These are phyloP conservation scores for Candoia aspera DNA, from an alignment of 2,113 vertebrate genomes.

Conservation along the genomic window DNA sequence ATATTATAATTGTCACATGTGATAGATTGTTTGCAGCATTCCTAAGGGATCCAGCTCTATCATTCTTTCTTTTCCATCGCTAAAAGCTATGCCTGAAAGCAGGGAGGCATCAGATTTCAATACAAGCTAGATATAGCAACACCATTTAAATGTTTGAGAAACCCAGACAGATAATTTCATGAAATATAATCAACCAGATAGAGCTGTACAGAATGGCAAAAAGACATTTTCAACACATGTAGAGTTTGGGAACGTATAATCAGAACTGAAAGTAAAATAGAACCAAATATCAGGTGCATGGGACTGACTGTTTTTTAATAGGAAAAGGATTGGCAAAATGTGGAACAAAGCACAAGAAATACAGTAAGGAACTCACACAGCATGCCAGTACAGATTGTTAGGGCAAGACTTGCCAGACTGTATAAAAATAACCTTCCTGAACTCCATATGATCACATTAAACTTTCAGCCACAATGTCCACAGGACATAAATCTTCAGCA, in stretches of 20 bases:
- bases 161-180: conserved; percentile 2
- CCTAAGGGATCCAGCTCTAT: not conserved
- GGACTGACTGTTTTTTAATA: not conserved
- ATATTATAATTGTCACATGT: not conserved
- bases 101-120: conserved; percentile 10
- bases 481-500: not conserved
- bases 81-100: not conserved
- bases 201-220: not conserved
- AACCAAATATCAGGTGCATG: not conserved
- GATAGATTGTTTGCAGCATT: not conserved
- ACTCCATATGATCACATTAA: not conserved
- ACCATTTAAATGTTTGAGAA: not conserved
- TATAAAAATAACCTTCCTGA: conserved; percentile 30
- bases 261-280: not conserved
- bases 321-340: not conserved
- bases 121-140: not conserved
- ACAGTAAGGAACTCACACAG: not conserved
- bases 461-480: conserved; percentile 15
- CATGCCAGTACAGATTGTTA: conserved; percentile 4
- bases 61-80: not conserved
- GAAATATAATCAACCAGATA: not conserved
- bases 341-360: not conserved
- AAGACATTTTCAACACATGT: not conserved
- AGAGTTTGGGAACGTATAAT: conserved; percentile 7
- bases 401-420: not conserved